phyloP scores from a whole-genome alignment of 2,888 invertebrate species.

The Agrotis exclamationis region DNA sequence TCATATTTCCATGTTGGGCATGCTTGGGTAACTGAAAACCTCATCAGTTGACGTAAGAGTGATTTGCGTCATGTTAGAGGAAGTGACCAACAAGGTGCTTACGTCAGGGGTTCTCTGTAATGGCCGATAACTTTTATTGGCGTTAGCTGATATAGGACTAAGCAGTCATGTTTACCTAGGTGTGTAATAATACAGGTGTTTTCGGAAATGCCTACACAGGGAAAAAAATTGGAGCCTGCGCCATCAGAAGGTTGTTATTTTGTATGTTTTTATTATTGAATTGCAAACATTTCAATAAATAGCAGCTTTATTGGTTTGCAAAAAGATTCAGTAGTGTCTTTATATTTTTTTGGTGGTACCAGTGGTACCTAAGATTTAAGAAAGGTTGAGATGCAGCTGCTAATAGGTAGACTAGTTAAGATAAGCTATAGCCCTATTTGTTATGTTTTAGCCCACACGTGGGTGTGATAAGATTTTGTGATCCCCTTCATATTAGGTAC shows the following conservation, averaged over 20 bases:
- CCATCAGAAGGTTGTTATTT: no score
- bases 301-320: background rate
- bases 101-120: conserved; percentile 34
- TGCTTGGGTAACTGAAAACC: conserved; percentile 36
- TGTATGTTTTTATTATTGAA: background rate
- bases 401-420: no score
- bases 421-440: no score
- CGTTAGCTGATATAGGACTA: conserved; percentile 15
- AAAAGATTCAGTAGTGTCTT: background rate
- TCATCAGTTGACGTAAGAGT: conserved; percentile 29
- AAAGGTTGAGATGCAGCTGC: no score
- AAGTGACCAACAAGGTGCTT: conserved; percentile 19
- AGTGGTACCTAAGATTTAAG: no score
- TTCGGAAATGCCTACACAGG: background rate
- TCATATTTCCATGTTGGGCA: conserved; percentile 22
- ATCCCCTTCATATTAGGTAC: no score
- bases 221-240: background rate
- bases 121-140: conserved; percentile 35
- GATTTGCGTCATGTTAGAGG: conserved; percentile 40
- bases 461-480: background rate
- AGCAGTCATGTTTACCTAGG: background rate
- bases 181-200: background rate
- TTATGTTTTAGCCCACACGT: background rate
- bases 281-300: no score
- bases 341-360: no score